Conservation (phyloP, 2,113 vertebrate species). For the Zootoca vivipara region DNA sequence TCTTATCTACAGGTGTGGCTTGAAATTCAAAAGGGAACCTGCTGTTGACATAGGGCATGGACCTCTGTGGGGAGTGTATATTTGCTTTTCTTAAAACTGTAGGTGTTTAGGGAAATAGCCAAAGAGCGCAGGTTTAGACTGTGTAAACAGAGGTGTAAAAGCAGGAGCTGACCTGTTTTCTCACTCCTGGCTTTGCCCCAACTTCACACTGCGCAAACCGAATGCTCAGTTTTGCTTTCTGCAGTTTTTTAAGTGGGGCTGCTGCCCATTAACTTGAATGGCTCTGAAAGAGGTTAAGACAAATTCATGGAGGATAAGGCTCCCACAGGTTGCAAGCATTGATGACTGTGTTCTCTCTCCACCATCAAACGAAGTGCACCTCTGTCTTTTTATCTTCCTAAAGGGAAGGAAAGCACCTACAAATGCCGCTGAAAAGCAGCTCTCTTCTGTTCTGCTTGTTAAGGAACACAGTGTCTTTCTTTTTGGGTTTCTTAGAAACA, state of each 20-base stretch:
- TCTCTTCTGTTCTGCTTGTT: not conserved
- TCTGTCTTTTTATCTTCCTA: not conserved
- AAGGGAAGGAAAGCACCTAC: too few relatives aligned
- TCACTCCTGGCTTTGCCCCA: not conserved
- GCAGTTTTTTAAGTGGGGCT: not conserved
- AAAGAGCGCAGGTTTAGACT: not conserved
- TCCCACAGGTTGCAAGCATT: too few relatives aligned
- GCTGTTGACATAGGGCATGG: not conserved
- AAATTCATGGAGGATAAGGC: too few relatives aligned
- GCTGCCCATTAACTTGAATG: not conserved
- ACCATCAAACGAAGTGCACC: too few relatives aligned
- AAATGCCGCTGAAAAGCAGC: not conserved
- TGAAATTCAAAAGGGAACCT: not conserved
- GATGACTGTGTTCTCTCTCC: too few relatives aligned
- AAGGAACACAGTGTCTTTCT: not conserved
- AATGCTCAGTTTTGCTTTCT: not conserved
- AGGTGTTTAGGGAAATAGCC: not conserved
- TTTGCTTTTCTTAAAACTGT: not conserved
- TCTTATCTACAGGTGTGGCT: slow-evolving; percentile 26
- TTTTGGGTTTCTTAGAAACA: not conserved
- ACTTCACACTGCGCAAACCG: not conserved
- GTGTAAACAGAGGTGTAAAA: not conserved
- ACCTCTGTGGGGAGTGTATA: not conserved
- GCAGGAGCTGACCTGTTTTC: not conserved
- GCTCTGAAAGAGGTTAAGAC: not conserved